A percentile compares a stretch with the other conserved stretches of the same genome.
Conservation (phyloP, 2,797 vertebrate species). For the Mormyrops boulengeri region DNA sequence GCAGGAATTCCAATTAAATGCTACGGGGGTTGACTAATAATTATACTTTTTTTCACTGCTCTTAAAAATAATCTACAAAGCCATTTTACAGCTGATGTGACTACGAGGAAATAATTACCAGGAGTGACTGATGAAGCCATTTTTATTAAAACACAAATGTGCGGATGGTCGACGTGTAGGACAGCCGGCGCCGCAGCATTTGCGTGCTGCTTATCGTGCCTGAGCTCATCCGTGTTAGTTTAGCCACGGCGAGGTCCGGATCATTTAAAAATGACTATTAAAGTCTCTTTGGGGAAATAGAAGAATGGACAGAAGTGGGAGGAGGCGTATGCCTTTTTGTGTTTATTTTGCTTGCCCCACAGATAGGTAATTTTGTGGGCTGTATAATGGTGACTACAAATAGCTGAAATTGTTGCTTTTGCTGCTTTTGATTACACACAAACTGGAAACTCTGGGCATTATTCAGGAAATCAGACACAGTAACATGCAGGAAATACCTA, state of each 20-base stretch:
- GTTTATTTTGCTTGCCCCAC: neutral
- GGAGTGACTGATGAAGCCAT: neutral
- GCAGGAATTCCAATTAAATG: neutral
- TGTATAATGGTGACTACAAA: neutral
- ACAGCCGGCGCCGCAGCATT: neutral
- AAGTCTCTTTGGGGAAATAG: neutral
- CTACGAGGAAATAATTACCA: neutral
- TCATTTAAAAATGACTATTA: neutral
- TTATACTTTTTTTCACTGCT: neutral
- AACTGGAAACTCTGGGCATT: neutral
- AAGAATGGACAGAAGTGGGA: neutral
- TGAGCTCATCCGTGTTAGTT: neutral
- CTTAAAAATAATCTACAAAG: neutral
- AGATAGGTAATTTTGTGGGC: neutral
- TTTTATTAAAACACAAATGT: neutral
- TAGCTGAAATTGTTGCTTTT: neutral
- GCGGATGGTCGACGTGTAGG: neutral
- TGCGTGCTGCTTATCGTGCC: neutral
- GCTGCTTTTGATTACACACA: neutral
- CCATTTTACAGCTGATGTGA: conserved; percentile 14
- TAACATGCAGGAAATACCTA: neutral
- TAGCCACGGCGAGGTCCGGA: neutral
- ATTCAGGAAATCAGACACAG: neutral
- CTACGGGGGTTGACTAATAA: neutral
- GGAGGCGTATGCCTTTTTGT: neutral